These are phyloP conservation scores for Saxicola maurus DNA, from an alignment of 2,797 vertebrate species.

Conservation along the genomic window DNA sequence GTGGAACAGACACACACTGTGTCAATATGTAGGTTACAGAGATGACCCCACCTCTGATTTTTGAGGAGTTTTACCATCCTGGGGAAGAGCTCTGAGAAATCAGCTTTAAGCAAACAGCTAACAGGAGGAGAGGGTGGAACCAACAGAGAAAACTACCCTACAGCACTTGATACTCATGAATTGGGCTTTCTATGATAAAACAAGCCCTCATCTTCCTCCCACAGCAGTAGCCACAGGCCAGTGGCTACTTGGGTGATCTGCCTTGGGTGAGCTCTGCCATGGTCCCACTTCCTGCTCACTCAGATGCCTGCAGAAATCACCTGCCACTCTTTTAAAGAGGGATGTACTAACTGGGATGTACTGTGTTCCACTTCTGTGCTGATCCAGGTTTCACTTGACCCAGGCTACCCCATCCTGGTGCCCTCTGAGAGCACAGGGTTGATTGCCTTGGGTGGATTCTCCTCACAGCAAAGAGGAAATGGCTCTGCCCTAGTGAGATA, in stretches of 20 bases:
- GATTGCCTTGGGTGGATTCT: not conserved
- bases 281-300: not conserved
- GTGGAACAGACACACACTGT: slow-evolving; percentile 8
- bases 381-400: not conserved
- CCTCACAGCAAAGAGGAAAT: not conserved
- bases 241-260: not conserved
- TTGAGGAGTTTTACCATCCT: not conserved
- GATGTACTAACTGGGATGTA: fast-evolving
- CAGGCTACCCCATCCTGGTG: not conserved
- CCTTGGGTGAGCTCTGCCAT: fast-evolving
- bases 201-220: not conserved
- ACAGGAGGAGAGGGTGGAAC: not conserved
- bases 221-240: fast-evolving
- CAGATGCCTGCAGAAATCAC: not conserved
- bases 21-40: not conserved
- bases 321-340: not conserved
- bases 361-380: fast-evolving
- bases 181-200: not conserved
- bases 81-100: not conserved
- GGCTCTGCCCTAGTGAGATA: not conserved
- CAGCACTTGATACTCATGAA: not conserved
- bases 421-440: not conserved
- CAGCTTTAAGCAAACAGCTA: not conserved
- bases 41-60: slow-evolving; percentile 4
- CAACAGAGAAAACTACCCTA: not conserved